Evolutionary conservation across 2,888 invertebrate species (phyloP), one percentile per base, ranked within the genome.

Genomic region (Coenonympha arcania): DNA sequence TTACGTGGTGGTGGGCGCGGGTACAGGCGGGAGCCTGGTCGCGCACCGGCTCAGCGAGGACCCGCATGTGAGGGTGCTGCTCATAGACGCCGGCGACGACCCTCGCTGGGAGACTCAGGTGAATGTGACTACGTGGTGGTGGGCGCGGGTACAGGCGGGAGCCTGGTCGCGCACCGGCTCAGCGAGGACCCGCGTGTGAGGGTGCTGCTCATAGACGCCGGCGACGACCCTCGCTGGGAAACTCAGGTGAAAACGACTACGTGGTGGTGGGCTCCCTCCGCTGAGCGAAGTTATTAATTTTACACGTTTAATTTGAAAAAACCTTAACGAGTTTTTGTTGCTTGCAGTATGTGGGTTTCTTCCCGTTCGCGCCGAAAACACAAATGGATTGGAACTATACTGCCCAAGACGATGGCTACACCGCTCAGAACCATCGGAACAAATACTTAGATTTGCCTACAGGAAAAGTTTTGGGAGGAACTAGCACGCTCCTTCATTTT

Each of bases 401-500:
- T 5, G 22, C 54, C 1, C 36, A 52, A 16, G 15, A 56, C 28
- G 50, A 52, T 13, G 87, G 87, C 67, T 71, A 42, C 87, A 83
- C 65, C 68, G 73, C 52, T 78, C 85, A 6, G 71, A 76, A 55
- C 72, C 73, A 6, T 53, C 63, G 44, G 63, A 71, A 41, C 60
- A 69, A 45, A 59, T 58, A 64, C 68, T 24, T 72, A 68, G 22
- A 62, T 33, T 34, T 64, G 49, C 60, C 89, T 4, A 75, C 88
- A 22, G 91, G 91, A 0, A 90, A 89, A 61, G 77, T 88, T 59
- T 71, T 89, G 57, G 89, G 89, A 31, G 89, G 89, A 1, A 75
- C 78, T 0, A 87, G 88, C 18, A 73, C 78, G 1, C 61, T 87
- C 2, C 89, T 88, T 62, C 86, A 77, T 26, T 83, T 88, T 73